Evolutionary conservation across 2,888 invertebrate species (phyloP).

Genomic region (Corbicula japonica): DNA sequence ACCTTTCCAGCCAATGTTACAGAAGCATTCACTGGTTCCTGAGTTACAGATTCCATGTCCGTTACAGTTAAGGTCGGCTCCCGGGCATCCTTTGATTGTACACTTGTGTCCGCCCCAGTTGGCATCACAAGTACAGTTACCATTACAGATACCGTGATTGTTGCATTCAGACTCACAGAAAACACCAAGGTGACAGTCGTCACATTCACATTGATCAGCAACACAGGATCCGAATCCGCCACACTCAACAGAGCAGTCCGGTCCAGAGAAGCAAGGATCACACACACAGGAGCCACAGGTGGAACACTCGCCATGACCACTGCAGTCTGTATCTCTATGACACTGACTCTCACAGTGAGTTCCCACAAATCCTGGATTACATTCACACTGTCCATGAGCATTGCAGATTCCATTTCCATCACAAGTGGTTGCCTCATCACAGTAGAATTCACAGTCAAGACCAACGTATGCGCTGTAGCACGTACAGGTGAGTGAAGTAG

Average conservation of each 20-base stretch:
- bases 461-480: constrained; percentile 72
- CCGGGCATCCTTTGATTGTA: constrained; percentile 74
- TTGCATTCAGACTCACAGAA: constrained; percentile 78
- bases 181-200: constrained; percentile 73
- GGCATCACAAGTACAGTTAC: constrained; percentile 69
- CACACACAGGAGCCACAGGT: constrained; percentile 75
- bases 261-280: constrained; percentile 77
- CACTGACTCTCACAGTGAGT: constrained; percentile 74
- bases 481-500: constrained; percentile 43
- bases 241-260: constrained; percentile 73
- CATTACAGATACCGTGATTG: constrained; percentile 70
- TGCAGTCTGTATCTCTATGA: constrained; percentile 67
- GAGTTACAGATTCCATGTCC: constrained; percentile 79
- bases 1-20: constrained; percentile 80
- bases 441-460: constrained; percentile 74
- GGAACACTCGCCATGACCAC: constrained; percentile 74
- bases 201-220: constrained; percentile 73
- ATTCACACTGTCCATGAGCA: constrained; percentile 70
- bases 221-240: constrained; percentile 72
- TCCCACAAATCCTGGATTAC: constrained; percentile 73
- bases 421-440: constrained; percentile 65
- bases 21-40: constrained; percentile 72
- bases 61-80: constrained; percentile 67
- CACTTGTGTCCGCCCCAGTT: constrained; percentile 76
- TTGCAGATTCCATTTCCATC: constrained; percentile 71